phyloP scores from a whole-genome alignment of 2,797 vertebrate species.

The Tangara arthus region DNA sequence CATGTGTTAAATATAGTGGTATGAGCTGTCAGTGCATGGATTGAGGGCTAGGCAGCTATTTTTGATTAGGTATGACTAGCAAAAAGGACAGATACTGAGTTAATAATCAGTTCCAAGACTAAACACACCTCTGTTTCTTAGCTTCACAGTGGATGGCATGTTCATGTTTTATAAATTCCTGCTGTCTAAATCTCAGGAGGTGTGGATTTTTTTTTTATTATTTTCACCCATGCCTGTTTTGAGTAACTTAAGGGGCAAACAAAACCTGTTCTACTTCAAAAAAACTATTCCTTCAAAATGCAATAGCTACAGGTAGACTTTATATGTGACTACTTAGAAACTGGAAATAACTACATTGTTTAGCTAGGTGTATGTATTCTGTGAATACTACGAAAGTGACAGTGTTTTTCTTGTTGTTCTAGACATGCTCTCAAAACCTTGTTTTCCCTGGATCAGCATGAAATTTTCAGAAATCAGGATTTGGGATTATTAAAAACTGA shows the following conservation, averaged over 20 bases:
- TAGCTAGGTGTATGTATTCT: not conserved
- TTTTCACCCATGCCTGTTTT: not conserved
- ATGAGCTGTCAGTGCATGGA: not conserved
- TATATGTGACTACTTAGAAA: not conserved
- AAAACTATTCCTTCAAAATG: not conserved
- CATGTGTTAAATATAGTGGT: not conserved
- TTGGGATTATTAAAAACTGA: not conserved
- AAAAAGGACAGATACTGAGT: not conserved
- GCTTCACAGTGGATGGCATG: not conserved
- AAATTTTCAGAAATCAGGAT: not conserved
- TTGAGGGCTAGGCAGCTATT: not conserved
- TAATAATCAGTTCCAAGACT: slow-evolving; percentile 14
- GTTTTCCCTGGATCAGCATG: not conserved
- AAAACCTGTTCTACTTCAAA: not conserved
- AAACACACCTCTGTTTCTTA: not conserved
- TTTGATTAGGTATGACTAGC: not conserved
- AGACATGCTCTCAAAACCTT: rapidly evolving
- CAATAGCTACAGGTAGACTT: not conserved
- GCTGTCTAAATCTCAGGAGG: not conserved
- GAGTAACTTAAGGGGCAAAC: not conserved
- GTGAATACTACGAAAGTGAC: not conserved
- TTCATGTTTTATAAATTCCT: not conserved
- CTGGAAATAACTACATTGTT: not conserved
- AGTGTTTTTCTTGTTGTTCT: not conserved
- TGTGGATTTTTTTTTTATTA: not conserved